These are phyloP conservation scores for Cylloceria caligata DNA, from an alignment of 2,888 invertebrate genomes.

Conservation along the genomic window DNA sequence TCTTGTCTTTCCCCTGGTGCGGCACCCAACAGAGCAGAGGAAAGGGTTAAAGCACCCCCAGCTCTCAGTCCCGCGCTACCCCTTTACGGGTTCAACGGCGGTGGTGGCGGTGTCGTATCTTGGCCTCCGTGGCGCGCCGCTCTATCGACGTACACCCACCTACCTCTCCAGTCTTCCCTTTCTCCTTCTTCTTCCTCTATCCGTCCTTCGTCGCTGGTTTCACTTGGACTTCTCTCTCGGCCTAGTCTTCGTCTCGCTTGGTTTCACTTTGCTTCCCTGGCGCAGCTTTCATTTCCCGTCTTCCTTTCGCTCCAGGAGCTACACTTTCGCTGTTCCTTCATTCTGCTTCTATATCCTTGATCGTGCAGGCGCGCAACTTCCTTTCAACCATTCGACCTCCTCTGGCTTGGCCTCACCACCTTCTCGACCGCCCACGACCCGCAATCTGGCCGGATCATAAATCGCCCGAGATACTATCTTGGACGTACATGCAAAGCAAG, in stretches of 20 bases:
- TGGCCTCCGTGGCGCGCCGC: slow-evolving; percentile 85
- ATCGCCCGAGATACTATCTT: slow-evolving; percentile 25
- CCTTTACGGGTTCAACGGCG: slow-evolving; percentile 83
- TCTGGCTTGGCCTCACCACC: slow-evolving; percentile 59
- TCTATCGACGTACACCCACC: slow-evolving; percentile 84
- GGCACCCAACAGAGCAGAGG: slow-evolving; percentile 67
- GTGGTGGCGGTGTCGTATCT: slow-evolving; percentile 84
- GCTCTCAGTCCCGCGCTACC: slow-evolving; percentile 75
- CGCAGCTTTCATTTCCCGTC: slow-evolving; percentile 63
- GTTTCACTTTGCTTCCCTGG: slow-evolving; percentile 2
- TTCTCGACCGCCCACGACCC: slow-evolving; percentile 67
- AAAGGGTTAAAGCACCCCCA: slow-evolving; percentile 66
- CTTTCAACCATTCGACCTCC: slow-evolving; percentile 54
- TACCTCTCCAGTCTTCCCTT: slow-evolving; percentile 68
- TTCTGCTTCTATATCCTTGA: slow-evolving; percentile 49
- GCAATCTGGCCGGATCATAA: slow-evolving; percentile 36
- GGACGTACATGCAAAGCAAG: slow-evolving; percentile 16
- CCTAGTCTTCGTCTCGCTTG: slow-evolving; percentile 36
- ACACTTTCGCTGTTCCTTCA: slow-evolving; percentile 54
- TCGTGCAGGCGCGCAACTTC: slow-evolving; percentile 54
- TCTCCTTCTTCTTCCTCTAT: slow-evolving; percentile 51
- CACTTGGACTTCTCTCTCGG: slow-evolving; percentile 11
- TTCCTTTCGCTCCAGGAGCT: slow-evolving; percentile 37
- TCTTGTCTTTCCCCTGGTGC: slow-evolving; percentile 54
- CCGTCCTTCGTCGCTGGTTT: slow-evolving; percentile 44